Evolutionary conservation across 2,888 invertebrate genomes (phyloP), one percentile per base, ranked within the genome.

Genomic region (Unio pictorum): DNA sequence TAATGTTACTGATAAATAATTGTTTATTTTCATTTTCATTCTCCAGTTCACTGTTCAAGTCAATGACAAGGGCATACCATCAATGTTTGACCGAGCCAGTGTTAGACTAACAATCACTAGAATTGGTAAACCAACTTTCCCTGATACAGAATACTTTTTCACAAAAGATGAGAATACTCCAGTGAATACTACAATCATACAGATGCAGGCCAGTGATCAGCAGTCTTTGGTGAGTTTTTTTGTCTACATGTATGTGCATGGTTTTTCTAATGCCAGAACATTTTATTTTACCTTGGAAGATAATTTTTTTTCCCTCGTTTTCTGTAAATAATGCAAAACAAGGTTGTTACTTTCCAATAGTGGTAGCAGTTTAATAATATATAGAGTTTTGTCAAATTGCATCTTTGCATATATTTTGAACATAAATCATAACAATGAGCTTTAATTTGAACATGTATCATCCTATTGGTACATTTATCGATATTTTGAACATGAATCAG

Each of bases 21-120:
- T 34, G 34, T 34, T 34, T 28, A 28, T 28, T 4, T 4, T 28
- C 28, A 28, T 34, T 26, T 61, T 20, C 28, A 1, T 26, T 20
- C 30, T 67, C 23, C 76, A 82, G 78, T 85, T 87, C 28, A 94
- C 94, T 20, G 93, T 96, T 61, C 91, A 93, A 0, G 97, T 97
- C 0, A 92, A 93, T 0, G 97, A 97, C 89, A 93, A 93, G 0
- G 91, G 95, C 95, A 11, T 96, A 95, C 1, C 95, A 95, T 61
- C 96, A 95, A 0, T 96, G 82, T 95, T 95, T 0, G 95, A 95
- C 0, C 94, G 95, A 0, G 94, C 94, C 20, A 94, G 94, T 3
- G 93, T 97, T 0, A 95, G 94, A 0, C 93, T 97, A 6, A 95
- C 68, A 8, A 72, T 85, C 28, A 66, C 65, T 54, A 64, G 55